Conservation (phyloP, 2,113 vertebrate species). For the Grallaria varia region DNA sequence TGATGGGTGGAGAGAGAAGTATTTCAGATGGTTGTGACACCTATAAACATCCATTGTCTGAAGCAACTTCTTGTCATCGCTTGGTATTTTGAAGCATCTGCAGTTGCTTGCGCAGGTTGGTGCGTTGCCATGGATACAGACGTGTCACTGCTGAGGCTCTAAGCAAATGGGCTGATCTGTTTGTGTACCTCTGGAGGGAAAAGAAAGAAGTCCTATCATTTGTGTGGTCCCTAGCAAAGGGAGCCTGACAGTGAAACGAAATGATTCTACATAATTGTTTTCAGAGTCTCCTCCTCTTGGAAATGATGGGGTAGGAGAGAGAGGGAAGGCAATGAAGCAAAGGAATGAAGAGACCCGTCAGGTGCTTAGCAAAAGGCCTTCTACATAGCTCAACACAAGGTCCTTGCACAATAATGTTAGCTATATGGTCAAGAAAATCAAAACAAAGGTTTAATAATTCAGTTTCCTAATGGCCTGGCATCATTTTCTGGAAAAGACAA, state of each 20-base stretch:
- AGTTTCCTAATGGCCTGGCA: not conserved
- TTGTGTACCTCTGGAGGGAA: conserved; percentile 22
- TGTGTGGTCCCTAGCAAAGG: not conserved
- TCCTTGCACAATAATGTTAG: not conserved
- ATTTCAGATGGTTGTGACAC: not conserved
- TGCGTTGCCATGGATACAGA: conserved; percentile 66
- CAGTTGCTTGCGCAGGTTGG: conserved; percentile 47
- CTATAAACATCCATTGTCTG: conserved; percentile 43
- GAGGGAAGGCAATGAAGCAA: not conserved
- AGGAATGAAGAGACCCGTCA: not conserved
- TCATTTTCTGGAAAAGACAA: not conserved
- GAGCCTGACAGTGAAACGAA: not conserved
- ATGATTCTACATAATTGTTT: not conserved
- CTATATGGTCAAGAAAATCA: not conserved
- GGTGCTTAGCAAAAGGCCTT: not conserved
- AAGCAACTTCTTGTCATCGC: conserved; percentile 32
- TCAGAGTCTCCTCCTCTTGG: conserved; percentile 2
- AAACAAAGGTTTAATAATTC: not conserved
- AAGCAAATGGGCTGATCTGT: conserved; percentile 55
- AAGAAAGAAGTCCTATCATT: not conserved
- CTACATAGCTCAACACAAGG: not conserved
- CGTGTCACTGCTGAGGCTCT: conserved; percentile 5
- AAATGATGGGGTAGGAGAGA: not conserved
- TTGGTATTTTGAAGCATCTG: conserved; percentile 26
- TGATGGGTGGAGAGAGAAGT: not conserved